Base-by-base conservation (phyloP, 92 coral and sea anemone genomes). In the Nematostella vectensis region DNA sequence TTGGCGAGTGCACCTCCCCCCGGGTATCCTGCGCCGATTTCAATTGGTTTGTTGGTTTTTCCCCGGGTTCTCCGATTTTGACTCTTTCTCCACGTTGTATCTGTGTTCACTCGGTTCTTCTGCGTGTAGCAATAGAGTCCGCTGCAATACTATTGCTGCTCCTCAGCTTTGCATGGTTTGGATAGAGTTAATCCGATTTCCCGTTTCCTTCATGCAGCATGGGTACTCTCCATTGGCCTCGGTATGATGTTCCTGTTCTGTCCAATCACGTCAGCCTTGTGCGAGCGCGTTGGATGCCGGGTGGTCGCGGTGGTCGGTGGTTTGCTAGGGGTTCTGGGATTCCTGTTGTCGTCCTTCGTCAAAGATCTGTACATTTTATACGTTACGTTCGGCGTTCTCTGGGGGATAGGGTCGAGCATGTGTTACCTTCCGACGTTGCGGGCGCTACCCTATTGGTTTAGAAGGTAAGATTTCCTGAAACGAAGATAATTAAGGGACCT, bases 201-300 rank as follows among this genome's bases (percentile, higher is more conserved):
- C n/a, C n/a, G n/a, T n/a, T n/a, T n/a, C n/a, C n/a, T n/a, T n/a
- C n/a, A n/a, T 55, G 24, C 75, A 88, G 96, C 88, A 6, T 88
- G 94, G 94, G 96, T 88, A 18, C 44, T 86, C 29, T 88, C 96
- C 26, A 78, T 88, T 21, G 96, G 94, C 36, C 79, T 88, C 24
- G 96, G 96, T 1, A 79, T 79, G 82, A 88, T 88, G 96, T 88
- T 88, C 57, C 78, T 88, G 3, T 88, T 83, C 48, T 80, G 88
- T 49, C 96, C 96, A 36, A 66, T 88, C 62, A 77, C 96, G 48
- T 88, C 96, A 26, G 76, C 94, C 15, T 25, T 88, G 62, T 79
- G 96, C 44, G 96, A 88, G 64, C 91, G 87, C 66, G 47, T 79
- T 79, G 96, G 96, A 44, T 88, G 85, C 44, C 88, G 96, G 71